Percentiles rank a stretch among this genome's conserved stretches.
These are phyloP conservation scores for Etheostoma nigrum DNA, from an alignment of 2,797 vertebrate species.

Conservation along the genomic window DNA sequence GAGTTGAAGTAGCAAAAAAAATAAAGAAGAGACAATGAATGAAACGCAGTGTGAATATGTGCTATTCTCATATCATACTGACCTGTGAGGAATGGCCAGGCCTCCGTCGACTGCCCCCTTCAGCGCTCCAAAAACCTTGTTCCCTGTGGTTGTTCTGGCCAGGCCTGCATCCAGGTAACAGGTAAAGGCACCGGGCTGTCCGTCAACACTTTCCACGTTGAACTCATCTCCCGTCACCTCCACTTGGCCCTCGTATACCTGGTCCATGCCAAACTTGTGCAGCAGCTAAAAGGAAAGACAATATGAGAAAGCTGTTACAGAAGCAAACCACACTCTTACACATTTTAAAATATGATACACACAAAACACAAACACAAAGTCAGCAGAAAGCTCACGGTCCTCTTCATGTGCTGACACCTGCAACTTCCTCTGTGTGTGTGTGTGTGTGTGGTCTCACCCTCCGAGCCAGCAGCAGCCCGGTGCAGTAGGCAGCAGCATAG, in stretches of 20 bases:
- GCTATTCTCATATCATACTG: neutral
- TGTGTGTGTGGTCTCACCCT: slow-evolving; percentile 82
- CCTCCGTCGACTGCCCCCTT: slow-evolving; percentile 98
- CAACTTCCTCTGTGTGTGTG: neutral
- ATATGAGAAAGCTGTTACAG: neutral
- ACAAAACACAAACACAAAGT: too few relatives aligned
- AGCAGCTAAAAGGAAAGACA: slow-evolving; percentile 85
- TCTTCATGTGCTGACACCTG: neutral
- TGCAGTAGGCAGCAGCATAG: slow-evolving; percentile 98
- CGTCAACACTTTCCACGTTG: slow-evolving; percentile 96
- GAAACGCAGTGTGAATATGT: neutral
- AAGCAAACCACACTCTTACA: neutral
- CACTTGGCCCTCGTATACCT: slow-evolving; percentile 97
- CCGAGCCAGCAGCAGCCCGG: slow-evolving; percentile 95
- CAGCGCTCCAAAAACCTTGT: slow-evolving; percentile 98
- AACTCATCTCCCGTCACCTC: slow-evolving; percentile 97
- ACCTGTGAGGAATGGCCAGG: slow-evolving; percentile 98
- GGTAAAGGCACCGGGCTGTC: slow-evolving; percentile 95
- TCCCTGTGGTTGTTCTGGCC: slow-evolving; percentile 96
- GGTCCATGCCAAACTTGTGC: slow-evolving; percentile 97
- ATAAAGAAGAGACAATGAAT: neutral
- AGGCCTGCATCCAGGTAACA: slow-evolving; percentile 98
- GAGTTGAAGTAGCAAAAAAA: neutral
- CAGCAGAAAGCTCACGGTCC: neutral
- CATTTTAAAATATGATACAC: neutral